A percentile compares a stretch with the other conserved stretches of the same genome.
These are phyloP conservation scores for Nasonia vitripennis DNA, from an alignment of 1,140 invertebrate genomes.

Conservation along the genomic window DNA sequence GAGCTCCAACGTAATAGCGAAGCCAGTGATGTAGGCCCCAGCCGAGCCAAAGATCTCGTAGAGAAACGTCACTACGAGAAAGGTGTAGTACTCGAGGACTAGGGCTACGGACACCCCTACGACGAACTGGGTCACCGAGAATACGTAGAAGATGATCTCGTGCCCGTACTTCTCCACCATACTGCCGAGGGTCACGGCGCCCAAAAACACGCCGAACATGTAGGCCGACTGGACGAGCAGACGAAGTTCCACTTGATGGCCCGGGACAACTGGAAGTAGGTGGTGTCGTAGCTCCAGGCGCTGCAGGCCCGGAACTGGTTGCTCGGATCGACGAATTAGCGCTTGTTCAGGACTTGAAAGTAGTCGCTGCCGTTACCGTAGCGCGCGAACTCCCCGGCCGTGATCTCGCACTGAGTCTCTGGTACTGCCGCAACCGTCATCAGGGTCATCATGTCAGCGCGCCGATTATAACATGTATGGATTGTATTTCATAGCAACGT, in stretches of 20 bases:
- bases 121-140: conserved; percentile 82
- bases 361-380: background rate
- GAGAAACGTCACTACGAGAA: conserved; percentile 82
- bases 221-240: conserved; percentile 88
- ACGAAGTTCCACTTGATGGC: conserved; percentile 91
- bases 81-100: conserved; percentile 83
- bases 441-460: conserved; percentile 85
- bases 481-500: too few species aligned
- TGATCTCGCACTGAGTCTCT: conserved; percentile 82
- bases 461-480: conserved; percentile 74
- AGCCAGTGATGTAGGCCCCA: conserved; percentile 88
- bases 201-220: conserved; percentile 92
- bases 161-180: conserved; percentile 91
- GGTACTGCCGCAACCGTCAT: conserved; percentile 87
- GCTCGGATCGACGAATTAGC: conserved; percentile 71
- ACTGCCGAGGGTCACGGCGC: conserved; percentile 88
- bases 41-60: conserved; percentile 89
- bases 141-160: conserved; percentile 87
- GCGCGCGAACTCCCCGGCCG: conserved; percentile 60
- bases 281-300: conserved; percentile 83
- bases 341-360: conserved; percentile 76
- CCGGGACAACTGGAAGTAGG: conserved; percentile 81
- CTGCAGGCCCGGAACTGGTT: conserved; percentile 76
- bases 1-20: conserved; percentile 91
- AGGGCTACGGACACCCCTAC: conserved; percentile 85